Conservation (phyloP, 2,797 vertebrate genomes). For the Clarias fuscus region DNA sequence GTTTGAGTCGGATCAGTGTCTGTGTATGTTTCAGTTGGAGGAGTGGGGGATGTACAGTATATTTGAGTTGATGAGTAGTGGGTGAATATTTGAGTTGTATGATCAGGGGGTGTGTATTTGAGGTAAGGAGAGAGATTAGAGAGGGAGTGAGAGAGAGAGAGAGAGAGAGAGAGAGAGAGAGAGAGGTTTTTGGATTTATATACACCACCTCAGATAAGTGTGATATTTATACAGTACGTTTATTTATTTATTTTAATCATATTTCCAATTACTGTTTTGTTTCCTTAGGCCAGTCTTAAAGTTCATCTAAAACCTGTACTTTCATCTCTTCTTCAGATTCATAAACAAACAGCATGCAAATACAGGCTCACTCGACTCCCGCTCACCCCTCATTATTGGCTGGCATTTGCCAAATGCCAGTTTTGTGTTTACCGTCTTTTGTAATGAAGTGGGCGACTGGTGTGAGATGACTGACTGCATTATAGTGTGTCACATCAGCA, state of each 20-base stretch:
- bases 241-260: background rate
- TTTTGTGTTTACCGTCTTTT: conserved; percentile 28
- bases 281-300: background rate
- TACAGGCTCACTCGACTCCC: background rate
- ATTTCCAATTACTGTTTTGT: conserved; percentile 7
- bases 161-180: too few relatives aligned
- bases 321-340: conserved; percentile 24
- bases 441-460: conserved; percentile 29
- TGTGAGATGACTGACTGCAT: conserved; percentile 23
- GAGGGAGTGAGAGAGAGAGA: too few relatives aligned
- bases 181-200: too few relatives aligned
- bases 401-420: conserved; percentile 40
- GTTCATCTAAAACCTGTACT: background rate
- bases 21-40: background rate
- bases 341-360: conserved; percentile 29
- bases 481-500: conserved; percentile 22
- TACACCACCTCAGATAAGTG: background rate
- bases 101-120: too few relatives aligned
- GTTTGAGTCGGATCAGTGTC: background rate
- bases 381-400: conserved; percentile 20
- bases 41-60: background rate
- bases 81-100: too few relatives aligned
- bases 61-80: too few relatives aligned
- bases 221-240: background rate
- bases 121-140: too few relatives aligned